A percentile compares a stretch with the other conserved stretches of the same genome.
phyloP scores from a whole-genome alignment of 2,797 vertebrate species.

The Enteromius thamalakanensis region DNA sequence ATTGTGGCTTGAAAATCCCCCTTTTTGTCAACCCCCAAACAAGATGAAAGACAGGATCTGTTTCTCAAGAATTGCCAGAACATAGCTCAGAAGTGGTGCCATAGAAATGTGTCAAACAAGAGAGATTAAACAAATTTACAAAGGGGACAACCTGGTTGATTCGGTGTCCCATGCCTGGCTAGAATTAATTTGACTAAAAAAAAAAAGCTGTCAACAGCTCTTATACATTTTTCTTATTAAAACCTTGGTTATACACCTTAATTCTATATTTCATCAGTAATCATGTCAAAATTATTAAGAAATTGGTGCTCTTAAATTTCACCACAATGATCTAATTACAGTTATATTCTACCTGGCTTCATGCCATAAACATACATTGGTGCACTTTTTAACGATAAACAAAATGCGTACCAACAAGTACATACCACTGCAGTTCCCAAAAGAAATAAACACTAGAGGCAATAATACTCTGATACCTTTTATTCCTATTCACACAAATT shows the following conservation, averaged over 20 bases:
- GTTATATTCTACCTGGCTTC: not conserved
- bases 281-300: not conserved
- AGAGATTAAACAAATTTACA: conserved; percentile 29
- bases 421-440: too few species aligned
- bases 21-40: conserved; percentile 46
- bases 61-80: conserved; percentile 60
- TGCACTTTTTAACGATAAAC: too few species aligned
- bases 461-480: too few species aligned
- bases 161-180: conserved; percentile 10
- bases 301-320: not conserved
- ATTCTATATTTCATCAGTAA: conserved; percentile 3
- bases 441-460: too few species aligned
- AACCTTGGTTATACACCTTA: not conserved
- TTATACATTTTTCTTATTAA: not conserved
- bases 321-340: not conserved
- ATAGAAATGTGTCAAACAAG: conserved; percentile 25
- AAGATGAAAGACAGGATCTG: conserved; percentile 56
- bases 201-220: not conserved
- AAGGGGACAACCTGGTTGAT: not conserved
- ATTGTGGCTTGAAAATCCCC: conserved; percentile 59
- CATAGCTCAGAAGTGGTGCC: not conserved
- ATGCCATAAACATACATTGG: too few species aligned
- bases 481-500: too few species aligned
- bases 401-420: too few species aligned
- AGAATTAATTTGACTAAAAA: not conserved